Conservation (phyloP, 35 echinoderm and acorn worm genomes). For the Hemicentrotus pulcherrimus region DNA sequence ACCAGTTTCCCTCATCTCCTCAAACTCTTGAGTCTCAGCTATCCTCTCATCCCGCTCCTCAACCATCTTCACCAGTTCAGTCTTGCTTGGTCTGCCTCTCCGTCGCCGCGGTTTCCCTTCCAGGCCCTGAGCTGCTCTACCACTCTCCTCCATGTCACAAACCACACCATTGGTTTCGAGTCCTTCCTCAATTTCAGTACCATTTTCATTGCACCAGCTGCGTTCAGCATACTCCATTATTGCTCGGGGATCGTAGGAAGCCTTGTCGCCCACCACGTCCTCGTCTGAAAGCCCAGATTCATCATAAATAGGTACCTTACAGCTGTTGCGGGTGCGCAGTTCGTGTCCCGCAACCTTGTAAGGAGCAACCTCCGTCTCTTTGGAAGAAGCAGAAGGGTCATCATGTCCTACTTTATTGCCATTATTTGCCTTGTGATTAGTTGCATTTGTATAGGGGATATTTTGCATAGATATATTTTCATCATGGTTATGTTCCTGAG, state of each 20-base stretch:
- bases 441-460: conserved; percentile 34
- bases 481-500: conserved; percentile 53
- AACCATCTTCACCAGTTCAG: conserved; percentile 38
- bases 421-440: conserved; percentile 49
- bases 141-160: conserved; percentile 55
- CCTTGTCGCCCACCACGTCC: conserved; percentile 6
- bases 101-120: not conserved
- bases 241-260: conserved; percentile 61
- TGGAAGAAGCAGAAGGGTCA: conserved; percentile 48
- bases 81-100: conserved; percentile 32
- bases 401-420: conserved; percentile 39
- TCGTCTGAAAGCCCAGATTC: conserved; percentile 51
- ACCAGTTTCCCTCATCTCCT: not conserved
- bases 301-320: conserved; percentile 34
- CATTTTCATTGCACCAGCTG: conserved; percentile 60
- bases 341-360: conserved; percentile 46
- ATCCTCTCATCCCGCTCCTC: conserved; percentile 20
- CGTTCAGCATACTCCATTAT: conserved; percentile 79
- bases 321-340: conserved; percentile 19
- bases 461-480: conserved; percentile 51
- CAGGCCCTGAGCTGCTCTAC: not conserved
- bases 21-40: not conserved
- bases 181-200: conserved; percentile 65
- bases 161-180: conserved; percentile 62
- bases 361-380: not conserved